Evolutionary conservation across 2,797 vertebrate genomes (phyloP).

Genomic region (Natrix natrix): DNA sequence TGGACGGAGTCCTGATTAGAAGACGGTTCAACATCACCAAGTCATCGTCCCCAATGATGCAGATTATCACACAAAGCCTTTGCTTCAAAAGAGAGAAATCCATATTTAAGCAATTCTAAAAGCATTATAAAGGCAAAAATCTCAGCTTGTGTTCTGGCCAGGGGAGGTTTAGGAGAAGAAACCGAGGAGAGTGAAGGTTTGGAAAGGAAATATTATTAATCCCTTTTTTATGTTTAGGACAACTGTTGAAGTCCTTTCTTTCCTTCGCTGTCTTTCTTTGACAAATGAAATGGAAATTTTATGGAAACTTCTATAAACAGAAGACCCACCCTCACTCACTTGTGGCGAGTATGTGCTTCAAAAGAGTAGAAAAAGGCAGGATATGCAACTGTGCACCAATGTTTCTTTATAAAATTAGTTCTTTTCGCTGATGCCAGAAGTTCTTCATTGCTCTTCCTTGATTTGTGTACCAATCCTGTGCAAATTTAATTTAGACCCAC

Average conservation of each 20-base stretch:
- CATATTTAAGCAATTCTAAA: not conserved
- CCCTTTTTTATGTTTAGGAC: not conserved
- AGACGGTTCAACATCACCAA: slow-evolving; percentile 27
- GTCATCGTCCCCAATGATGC: slow-evolving; percentile 30
- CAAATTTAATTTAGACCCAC: not conserved
- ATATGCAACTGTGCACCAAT: not conserved
- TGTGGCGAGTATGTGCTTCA: not conserved
- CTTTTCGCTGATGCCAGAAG: not conserved
- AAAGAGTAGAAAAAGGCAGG: not conserved
- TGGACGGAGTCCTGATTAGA: slow-evolving; percentile 5
- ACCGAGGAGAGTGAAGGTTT: not conserved
- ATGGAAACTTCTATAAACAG: not conserved
- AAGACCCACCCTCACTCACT: not conserved
- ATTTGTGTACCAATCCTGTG: not conserved
- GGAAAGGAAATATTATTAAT: not conserved
- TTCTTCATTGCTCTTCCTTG: not conserved
- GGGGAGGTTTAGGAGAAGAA: not conserved
- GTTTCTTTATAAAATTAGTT: not conserved
- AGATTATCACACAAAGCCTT: slow-evolving; percentile 26
- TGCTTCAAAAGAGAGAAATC: slow-evolving; percentile 1
- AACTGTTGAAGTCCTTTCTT: not conserved
- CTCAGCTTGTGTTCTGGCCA: not conserved
- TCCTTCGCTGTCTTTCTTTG: not conserved
- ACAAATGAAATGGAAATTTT: not conserved
- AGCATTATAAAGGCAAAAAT: not conserved